phyloP scores from a whole-genome alignment of 2,113 vertebrate species.

The Urocolius indicus region DNA sequence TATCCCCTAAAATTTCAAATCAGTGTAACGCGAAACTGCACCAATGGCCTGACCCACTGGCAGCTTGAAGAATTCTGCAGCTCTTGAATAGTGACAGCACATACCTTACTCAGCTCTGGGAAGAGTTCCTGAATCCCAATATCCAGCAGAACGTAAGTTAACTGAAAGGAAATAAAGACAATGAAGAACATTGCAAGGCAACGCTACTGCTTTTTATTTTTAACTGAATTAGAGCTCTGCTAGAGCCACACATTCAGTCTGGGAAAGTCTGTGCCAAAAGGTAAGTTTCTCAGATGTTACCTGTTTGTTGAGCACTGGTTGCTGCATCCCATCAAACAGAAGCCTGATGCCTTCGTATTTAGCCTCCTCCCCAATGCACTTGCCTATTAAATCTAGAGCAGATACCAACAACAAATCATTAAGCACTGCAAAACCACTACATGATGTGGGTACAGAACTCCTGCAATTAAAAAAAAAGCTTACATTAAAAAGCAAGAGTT shows the following conservation, averaged over 20 bases:
- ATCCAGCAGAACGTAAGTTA: conserved; percentile 93
- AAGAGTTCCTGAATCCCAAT: conserved; percentile 92
- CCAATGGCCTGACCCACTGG: not conserved
- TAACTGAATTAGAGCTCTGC: not conserved
- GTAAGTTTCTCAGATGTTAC: conserved; percentile 57
- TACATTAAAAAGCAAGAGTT: not conserved
- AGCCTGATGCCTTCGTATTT: conserved; percentile 89
- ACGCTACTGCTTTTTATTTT: not conserved
- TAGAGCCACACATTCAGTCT: not conserved
- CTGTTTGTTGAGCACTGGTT: conserved; percentile 98
- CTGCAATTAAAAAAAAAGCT: not conserved
- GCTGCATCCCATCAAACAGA: conserved; percentile 91
- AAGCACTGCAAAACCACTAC: not conserved
- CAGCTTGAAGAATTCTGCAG: not conserved
- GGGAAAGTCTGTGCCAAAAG: not conserved
- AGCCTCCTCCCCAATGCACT: conserved; percentile 89
- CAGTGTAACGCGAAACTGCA: not conserved
- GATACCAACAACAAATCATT: conserved; percentile 21
- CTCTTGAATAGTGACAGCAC: not conserved
- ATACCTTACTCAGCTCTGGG: conserved; percentile 90
- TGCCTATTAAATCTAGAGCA: conserved; percentile 85
- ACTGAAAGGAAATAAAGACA: conserved; percentile 73
- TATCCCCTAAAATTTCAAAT: not conserved
- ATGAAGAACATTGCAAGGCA: not conserved
- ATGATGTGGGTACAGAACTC: fast-evolving